Percentiles rank a stretch among this genome's conserved stretches.
Conservation (phyloP, 2,797 vertebrate genomes). For the Morelia viridis region DNA sequence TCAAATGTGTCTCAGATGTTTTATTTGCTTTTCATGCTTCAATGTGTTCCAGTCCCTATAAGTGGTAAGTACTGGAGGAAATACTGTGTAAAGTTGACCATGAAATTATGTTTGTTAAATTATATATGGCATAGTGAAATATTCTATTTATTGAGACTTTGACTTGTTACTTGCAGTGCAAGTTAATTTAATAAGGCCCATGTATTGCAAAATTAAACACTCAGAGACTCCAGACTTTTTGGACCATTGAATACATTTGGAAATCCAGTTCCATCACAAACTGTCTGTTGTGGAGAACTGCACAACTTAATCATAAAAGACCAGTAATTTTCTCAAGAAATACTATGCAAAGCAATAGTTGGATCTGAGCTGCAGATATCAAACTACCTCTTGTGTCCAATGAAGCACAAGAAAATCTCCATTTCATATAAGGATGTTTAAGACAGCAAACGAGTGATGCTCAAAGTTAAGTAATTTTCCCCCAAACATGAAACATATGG, state of each 20-base stretch:
- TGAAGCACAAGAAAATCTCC: too few relatives aligned
- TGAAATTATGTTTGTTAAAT: slow-evolving; percentile 51
- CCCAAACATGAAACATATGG: not conserved
- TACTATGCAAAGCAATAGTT: too few relatives aligned
- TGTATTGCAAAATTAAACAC: slow-evolving; percentile 64
- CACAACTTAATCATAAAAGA: too few relatives aligned
- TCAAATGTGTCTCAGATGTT: slow-evolving; percentile 68
- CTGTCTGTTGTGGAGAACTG: too few relatives aligned
- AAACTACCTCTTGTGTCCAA: too few relatives aligned
- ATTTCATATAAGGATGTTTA: too few relatives aligned
- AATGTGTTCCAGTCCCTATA: slow-evolving; percentile 90
- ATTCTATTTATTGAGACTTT: slow-evolving; percentile 53
- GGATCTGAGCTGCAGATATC: too few relatives aligned
- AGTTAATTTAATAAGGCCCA: slow-evolving; percentile 59
- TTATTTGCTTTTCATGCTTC: slow-evolving; percentile 80
- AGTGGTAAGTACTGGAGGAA: slow-evolving; percentile 87
- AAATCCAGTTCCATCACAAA: too few relatives aligned
- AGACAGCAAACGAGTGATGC: not conserved
- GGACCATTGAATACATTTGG: not conserved
- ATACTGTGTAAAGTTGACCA: slow-evolving; percentile 53
- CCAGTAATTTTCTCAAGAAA: too few relatives aligned
- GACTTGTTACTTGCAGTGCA: slow-evolving; percentile 56
- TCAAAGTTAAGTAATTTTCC: not conserved
- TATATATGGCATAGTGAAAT: slow-evolving; percentile 53
- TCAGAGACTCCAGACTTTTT: not conserved